Percentiles rank a stretch among this genome's conserved stretches.
Conservation (phyloP, 2,888 invertebrate species). For the Caenorhabditis uteleia region DNA sequence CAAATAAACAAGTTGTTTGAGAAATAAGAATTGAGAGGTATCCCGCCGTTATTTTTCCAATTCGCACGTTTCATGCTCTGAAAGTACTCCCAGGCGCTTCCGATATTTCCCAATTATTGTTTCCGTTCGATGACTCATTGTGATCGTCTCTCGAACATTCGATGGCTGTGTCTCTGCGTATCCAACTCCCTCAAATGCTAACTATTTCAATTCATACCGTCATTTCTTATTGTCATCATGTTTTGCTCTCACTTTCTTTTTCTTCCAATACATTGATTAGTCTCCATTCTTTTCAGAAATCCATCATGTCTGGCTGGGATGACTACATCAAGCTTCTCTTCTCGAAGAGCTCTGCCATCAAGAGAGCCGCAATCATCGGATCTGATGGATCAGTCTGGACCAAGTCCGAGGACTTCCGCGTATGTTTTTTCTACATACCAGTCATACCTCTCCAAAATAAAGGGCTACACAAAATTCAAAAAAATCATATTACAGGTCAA, state of each 20-base stretch:
- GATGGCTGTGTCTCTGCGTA: background rate
- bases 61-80: too few relatives aligned
- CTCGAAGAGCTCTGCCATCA: constrained; percentile 51
- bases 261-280: constrained; percentile 1
- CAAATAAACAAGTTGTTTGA: too few relatives aligned
- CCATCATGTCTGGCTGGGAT: constrained; percentile 66
- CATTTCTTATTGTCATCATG: constrained; percentile 19
- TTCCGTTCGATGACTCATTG: background rate
- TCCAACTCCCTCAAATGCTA: too few relatives aligned
- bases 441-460: background rate
- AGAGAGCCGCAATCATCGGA: constrained; percentile 66
- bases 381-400: constrained; percentile 67
- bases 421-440: constrained; percentile 4
- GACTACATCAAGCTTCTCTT: constrained; percentile 63
- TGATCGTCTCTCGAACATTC: background rate
- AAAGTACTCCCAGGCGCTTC: too few relatives aligned
- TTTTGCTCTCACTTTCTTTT: constrained; percentile 1
- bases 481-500: constrained; percentile 55
- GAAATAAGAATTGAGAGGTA: too few relatives aligned
- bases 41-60: too few relatives aligned
- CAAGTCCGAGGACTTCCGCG: constrained; percentile 43
- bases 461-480: background rate
- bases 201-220: constrained; percentile 18
- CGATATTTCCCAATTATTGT: too few relatives aligned
- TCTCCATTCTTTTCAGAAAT: constrained; percentile 9